Percentiles rank a stretch among this genome's conserved stretches.
phyloP scores from a whole-genome alignment of 2,888 invertebrate species.

The Ischnura elegans region DNA sequence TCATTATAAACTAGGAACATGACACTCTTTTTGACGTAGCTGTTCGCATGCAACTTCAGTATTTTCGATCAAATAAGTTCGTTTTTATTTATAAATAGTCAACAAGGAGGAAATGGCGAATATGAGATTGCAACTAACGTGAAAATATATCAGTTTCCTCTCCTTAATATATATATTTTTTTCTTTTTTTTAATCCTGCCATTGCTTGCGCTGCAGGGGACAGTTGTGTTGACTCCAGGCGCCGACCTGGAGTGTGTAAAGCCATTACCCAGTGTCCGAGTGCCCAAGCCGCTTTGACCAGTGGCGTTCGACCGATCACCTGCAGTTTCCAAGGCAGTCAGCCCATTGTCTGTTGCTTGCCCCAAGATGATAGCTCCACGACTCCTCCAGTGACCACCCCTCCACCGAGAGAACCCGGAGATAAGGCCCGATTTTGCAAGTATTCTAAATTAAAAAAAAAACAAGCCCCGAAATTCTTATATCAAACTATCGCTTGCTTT shows the following conservation, averaged over 20 bases:
- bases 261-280: neutral
- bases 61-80: no score
- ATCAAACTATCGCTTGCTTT: no score
- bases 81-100: no score
- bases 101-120: no score
- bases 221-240: neutral
- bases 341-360: conserved; percentile 17
- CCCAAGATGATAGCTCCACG: neutral
- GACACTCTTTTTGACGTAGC: no score
- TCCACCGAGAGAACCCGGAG: neutral
- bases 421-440: neutral
- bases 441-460: neutral
- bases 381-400: neutral
- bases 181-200: no score
- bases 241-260: neutral
- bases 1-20: no score
- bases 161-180: no score
- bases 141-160: no score
- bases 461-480: no score
- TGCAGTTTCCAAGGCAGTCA: conserved; percentile 28
- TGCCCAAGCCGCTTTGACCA: neutral
- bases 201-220: neutral
- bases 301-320: neutral
- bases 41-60: no score
- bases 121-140: no score